Conservation (phyloP, 23 tunicate genomes). For the Trididemnum clinides region DNA sequence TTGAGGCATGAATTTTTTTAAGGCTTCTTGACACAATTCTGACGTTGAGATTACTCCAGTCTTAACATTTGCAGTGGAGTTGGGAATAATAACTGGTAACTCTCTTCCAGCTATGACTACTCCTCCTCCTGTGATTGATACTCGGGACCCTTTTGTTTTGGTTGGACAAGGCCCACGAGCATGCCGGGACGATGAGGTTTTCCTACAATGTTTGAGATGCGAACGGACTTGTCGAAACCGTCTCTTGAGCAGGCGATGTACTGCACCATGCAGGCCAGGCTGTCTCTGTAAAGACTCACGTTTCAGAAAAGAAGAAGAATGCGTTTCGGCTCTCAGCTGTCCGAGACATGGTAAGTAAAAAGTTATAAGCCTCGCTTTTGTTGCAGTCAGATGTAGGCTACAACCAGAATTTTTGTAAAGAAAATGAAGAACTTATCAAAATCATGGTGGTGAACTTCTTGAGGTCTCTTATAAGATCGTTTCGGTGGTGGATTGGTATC, state of each 20-base stretch:
- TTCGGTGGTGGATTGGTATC: too few relatives aligned
- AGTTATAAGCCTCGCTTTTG: too few relatives aligned
- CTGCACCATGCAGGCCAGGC: not conserved
- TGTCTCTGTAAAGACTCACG: not conserved
- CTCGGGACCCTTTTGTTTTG: not conserved
- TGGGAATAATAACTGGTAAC: too few relatives aligned
- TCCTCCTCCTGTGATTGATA: not conserved
- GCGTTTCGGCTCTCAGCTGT: not conserved
- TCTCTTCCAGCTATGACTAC: not conserved
- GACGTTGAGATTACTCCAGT: too few relatives aligned
- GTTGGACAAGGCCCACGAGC: not conserved
- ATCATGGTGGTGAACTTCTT: too few relatives aligned
- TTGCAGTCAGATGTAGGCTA: too few relatives aligned
- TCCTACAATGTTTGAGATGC: not conserved
- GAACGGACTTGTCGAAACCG: not conserved
- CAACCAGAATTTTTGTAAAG: too few relatives aligned
- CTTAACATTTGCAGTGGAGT: too few relatives aligned
- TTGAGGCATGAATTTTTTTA: too few relatives aligned
- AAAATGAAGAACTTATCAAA: too few relatives aligned
- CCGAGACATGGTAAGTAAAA: not conserved
- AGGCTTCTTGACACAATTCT: too few relatives aligned
- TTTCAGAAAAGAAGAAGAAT: not conserved
- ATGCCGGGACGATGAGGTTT: not conserved
- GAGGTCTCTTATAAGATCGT: too few relatives aligned
- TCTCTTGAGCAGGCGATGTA: not conserved